Evolutionary conservation across 2,113 vertebrate species (phyloP).

Genomic region (Garra rufa): DNA sequence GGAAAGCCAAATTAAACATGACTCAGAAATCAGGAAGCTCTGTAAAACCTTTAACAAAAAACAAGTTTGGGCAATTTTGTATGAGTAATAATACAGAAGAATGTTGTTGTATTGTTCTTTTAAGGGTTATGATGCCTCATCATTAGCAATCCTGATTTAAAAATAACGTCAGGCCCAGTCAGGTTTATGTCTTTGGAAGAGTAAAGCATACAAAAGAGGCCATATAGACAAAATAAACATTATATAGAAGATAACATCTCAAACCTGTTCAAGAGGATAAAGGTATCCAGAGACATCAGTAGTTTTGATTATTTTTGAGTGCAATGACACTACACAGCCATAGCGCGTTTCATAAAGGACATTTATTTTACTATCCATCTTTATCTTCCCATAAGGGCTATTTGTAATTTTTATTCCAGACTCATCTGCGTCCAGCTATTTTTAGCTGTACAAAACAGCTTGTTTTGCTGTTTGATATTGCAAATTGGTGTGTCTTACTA

Average conservation of each 20-base stretch:
- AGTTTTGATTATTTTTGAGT: background rate
- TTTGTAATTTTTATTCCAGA: no score
- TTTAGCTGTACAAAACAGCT: no score
- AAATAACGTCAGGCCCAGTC: background rate
- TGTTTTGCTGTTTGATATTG: no score
- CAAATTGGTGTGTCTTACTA: no score
- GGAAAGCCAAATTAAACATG: background rate
- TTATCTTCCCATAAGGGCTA: no score
- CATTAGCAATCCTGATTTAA: background rate
- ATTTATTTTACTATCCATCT: background rate
- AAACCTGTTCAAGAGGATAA: background rate
- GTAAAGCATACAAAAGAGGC: background rate
- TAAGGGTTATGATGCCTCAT: background rate
- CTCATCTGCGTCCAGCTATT: no score
- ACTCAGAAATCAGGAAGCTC: background rate
- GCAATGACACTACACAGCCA: background rate
- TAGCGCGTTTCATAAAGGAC: background rate
- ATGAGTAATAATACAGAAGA: background rate
- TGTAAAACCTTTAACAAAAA: background rate
- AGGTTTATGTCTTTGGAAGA: background rate
- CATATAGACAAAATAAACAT: slow-evolving; percentile 22
- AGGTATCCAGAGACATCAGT: background rate
- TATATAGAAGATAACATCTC: background rate
- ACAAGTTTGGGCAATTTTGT: background rate
- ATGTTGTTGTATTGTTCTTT: background rate